These are phyloP conservation scores for Drosophila busckii DNA, from an alignment of 1,140 invertebrate species.

Conservation along the genomic window DNA sequence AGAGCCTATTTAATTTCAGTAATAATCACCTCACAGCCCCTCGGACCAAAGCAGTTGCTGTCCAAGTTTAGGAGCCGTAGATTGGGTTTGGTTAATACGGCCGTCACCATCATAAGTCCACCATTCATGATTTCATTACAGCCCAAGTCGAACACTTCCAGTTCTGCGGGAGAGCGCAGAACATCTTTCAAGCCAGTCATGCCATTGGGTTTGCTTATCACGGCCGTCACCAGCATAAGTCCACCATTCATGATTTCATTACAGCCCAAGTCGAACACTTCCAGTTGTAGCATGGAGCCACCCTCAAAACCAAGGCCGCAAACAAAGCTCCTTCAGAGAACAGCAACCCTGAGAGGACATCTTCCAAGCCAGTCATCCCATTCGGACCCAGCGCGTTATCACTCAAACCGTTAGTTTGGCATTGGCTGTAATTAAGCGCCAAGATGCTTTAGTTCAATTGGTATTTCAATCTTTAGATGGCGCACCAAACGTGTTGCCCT, in stretches of 20 bases:
- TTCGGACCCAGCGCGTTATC: slow-evolving; percentile 99
- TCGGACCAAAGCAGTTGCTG: slow-evolving; percentile 82
- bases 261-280: slow-evolving; percentile 81
- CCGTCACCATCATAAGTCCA: slow-evolving; percentile 83
- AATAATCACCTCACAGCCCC: slow-evolving; percentile 77
- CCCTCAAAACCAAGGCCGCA: slow-evolving; percentile 96
- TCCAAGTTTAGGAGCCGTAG: slow-evolving; percentile 84
- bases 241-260: slow-evolving; percentile 90
- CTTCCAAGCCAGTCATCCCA: slow-evolving; percentile 93
- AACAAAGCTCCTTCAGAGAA: slow-evolving; percentile 86
- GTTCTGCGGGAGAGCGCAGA: too few species aligned
- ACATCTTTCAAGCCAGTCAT: too few species aligned
- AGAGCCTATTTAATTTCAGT: slow-evolving; percentile 72
- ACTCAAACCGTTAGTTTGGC: slow-evolving; percentile 91
- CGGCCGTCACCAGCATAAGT: too few species aligned
- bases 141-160: too few species aligned
- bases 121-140: too few species aligned
- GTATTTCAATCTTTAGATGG: slow-evolving; percentile 96
- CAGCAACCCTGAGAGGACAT: slow-evolving; percentile 91
- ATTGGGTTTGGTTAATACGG: slow-evolving; percentile 83
- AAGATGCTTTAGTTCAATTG: slow-evolving; percentile 86
- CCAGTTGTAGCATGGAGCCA: slow-evolving; percentile 87
- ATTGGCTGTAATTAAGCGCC: slow-evolving; percentile 88
- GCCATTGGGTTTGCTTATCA: too few species aligned
- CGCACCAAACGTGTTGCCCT: slow-evolving; percentile 96